Evolutionary conservation across 2,888 invertebrate species (phyloP).

Genomic region (Yponomeuta sedellus): DNA sequence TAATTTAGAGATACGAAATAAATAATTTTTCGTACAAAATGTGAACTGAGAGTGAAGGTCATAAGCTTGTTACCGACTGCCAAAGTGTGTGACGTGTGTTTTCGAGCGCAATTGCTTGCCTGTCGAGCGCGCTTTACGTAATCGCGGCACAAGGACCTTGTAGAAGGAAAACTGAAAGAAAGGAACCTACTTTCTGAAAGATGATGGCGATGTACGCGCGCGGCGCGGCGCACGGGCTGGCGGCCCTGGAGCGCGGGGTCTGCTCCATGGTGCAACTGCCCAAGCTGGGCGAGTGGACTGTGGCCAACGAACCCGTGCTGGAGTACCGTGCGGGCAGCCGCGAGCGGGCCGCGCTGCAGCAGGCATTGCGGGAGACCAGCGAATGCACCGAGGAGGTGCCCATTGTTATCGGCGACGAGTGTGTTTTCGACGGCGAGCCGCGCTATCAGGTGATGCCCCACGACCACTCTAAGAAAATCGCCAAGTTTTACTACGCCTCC

Average conservation of each 20-base stretch:
- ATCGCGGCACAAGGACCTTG: conserved; percentile 15
- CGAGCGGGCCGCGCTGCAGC: conserved; percentile 85
- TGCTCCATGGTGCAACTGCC: conserved; percentile 81
- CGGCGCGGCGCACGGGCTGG: conserved; percentile 44
- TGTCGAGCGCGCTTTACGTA: conserved; percentile 37
- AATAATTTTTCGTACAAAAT: conserved; percentile 36
- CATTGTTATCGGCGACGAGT: conserved; percentile 96
- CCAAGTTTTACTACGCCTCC: conserved; percentile 95
- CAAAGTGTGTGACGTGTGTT: conserved; percentile 2
- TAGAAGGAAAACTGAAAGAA: background rate
- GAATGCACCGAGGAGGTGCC: conserved; percentile 89
- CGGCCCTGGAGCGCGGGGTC: conserved; percentile 54
- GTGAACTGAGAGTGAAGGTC: conserved; percentile 53
- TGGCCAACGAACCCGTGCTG: conserved; percentile 88
- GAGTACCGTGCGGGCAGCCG: conserved; percentile 88
- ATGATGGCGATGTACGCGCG: conserved; percentile 57
- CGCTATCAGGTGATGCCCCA: conserved; percentile 93
- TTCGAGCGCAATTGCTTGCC: conserved; percentile 22
- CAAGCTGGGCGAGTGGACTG: conserved; percentile 80
- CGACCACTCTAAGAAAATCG: conserved; percentile 90
- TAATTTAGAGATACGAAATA: background rate
- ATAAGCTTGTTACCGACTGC: conserved; percentile 31
- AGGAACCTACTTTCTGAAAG: background rate
- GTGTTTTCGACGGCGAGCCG: conserved; percentile 84
- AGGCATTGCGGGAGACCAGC: conserved; percentile 80